Evolutionary conservation across 2,113 vertebrate species (phyloP).

Genomic region (Rhynchomys soricoides): DNA sequence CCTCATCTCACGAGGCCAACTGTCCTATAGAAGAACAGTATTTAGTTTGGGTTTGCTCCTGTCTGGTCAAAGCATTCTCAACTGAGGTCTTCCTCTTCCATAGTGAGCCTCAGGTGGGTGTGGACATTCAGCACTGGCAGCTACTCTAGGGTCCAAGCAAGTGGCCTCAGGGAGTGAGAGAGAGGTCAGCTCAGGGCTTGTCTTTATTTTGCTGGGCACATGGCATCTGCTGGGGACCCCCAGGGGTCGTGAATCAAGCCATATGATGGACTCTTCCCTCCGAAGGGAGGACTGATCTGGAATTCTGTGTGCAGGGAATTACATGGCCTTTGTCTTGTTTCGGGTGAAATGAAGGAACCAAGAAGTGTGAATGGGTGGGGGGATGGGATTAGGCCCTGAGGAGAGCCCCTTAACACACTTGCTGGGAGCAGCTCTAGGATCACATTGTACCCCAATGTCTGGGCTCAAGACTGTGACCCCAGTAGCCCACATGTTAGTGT

Average conservation of each 20-base stretch:
- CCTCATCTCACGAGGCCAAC: accelerated
- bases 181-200: neutral
- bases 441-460: accelerated
- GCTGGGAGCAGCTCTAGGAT: neutral
- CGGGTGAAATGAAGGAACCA: neutral
- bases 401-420: neutral
- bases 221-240: neutral
- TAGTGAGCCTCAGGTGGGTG: accelerated
- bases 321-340: neutral
- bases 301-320: neutral
- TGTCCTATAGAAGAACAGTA: too few relatives aligned
- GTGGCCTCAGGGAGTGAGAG: accelerated
- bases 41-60: neutral
- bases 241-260: neutral
- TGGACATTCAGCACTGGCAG: neutral
- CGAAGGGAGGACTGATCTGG: neutral
- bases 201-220: too few relatives aligned
- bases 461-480: accelerated
- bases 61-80: neutral
- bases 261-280: neutral
- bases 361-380: accelerated
- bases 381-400: neutral
- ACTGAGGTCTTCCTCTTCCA: neutral
- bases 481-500: neutral
- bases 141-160: accelerated